Evolutionary conservation across 2,888 invertebrate species (phyloP).

Genomic region (Euphydryas editha): DNA sequence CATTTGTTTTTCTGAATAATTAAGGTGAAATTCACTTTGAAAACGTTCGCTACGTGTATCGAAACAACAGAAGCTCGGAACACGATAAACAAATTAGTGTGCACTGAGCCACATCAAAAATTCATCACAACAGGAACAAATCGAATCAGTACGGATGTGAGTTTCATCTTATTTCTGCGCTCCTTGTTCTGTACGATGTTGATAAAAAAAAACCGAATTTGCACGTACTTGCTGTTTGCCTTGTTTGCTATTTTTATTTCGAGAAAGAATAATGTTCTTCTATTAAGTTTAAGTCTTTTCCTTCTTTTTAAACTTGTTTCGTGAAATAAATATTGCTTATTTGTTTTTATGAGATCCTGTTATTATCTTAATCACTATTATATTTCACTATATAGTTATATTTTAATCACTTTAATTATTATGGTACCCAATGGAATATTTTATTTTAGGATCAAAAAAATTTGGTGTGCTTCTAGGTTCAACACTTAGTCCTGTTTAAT

Average conservation of each 20-base stretch:
- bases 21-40: slow-evolving; percentile 57
- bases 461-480: not conserved
- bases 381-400: not conserved
- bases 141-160: slow-evolving; percentile 76
- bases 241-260: slow-evolving; percentile 35
- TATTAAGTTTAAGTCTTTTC: not conserved
- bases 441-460: not conserved
- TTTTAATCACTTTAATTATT: too few relatives aligned
- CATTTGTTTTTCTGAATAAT: slow-evolving; percentile 56
- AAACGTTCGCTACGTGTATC: slow-evolving; percentile 53
- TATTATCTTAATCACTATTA: too few relatives aligned
- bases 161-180: slow-evolving; percentile 70
- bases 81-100: slow-evolving; percentile 83
- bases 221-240: slow-evolving; percentile 44
- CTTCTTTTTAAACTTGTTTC: slow-evolving; percentile 6
- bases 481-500: not conserved
- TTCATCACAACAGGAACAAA: slow-evolving; percentile 82
- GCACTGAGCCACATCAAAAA: slow-evolving; percentile 82
- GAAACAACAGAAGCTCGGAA: slow-evolving; percentile 63
- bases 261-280: not conserved
- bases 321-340: not conserved
- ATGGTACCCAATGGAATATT: not conserved
- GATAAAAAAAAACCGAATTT: slow-evolving; percentile 63
- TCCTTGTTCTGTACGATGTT: slow-evolving; percentile 58
- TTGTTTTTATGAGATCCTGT: not conserved